Conservation (phyloP, 1,140 invertebrate species). For the Pachypsylla venusta region DNA sequence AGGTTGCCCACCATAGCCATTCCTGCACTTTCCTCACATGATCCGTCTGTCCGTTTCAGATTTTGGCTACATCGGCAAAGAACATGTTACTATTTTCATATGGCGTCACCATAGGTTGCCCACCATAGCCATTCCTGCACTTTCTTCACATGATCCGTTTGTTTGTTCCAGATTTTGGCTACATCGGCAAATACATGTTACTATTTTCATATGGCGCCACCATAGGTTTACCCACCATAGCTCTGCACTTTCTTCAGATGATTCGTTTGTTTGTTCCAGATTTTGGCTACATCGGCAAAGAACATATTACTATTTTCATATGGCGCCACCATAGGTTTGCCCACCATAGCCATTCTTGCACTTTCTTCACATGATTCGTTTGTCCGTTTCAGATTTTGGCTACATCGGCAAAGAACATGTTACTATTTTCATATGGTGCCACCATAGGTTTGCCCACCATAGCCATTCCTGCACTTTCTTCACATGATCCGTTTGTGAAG, state of each 20-base stretch:
- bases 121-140: constrained; percentile 52
- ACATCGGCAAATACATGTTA: constrained; percentile 24
- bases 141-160: no score
- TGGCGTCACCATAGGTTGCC: constrained; percentile 56
- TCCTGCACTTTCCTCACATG: no score
- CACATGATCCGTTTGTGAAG: background rate
- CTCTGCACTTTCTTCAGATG: constrained; percentile 32
- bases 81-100: constrained; percentile 35
- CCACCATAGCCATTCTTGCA: constrained; percentile 55
- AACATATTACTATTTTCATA: constrained; percentile 35
- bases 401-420: constrained; percentile 23
- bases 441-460: constrained; percentile 61
- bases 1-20: constrained; percentile 59
- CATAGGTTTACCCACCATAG: constrained; percentile 56
- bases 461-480: constrained; percentile 39
- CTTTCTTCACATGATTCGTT: no score
- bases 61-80: constrained; percentile 24
- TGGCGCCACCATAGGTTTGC: constrained; percentile 57
- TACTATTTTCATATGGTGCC: constrained; percentile 45
- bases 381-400: constrained; percentile 26
- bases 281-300: constrained; percentile 24
- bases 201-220: constrained; percentile 49
- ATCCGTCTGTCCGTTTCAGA: no score
- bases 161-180: constrained; percentile 25
- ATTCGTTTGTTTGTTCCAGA: constrained; percentile 13